Percentiles rank a stretch among this genome's conserved stretches.
These are phyloP conservation scores for Sylvilagus bachmani DNA, from an alignment of 2,113 vertebrate species.

Conservation along the genomic window DNA sequence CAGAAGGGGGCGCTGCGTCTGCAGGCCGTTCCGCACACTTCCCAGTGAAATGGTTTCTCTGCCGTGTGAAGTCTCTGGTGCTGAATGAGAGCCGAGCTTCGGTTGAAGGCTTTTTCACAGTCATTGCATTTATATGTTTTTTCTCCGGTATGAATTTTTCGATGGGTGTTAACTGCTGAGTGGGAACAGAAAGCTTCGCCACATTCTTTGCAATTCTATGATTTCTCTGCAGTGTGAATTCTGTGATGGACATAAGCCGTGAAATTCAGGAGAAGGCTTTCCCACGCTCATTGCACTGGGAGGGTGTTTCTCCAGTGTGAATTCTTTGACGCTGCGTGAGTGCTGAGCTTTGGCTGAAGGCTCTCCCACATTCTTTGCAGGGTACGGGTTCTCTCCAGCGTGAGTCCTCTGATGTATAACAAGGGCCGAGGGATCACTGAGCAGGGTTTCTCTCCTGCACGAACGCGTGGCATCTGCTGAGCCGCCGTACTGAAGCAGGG, in stretches of 20 bases:
- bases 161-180: conserved; percentile 82
- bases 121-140: conserved; percentile 83
- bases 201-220: conserved; percentile 83
- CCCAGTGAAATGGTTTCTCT: conserved; percentile 81
- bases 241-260: conserved; percentile 83
- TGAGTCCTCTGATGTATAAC: conserved; percentile 82
- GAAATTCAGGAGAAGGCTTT: conserved; percentile 85
- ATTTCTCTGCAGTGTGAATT: conserved; percentile 84
- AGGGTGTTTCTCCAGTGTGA: conserved; percentile 85
- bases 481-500: conserved; percentile 73
- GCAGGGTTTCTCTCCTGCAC: conserved; percentile 85
- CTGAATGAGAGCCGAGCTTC: conserved; percentile 81
- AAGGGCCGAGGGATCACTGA: conserved; percentile 83
- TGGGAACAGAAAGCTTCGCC: conserved; percentile 84
- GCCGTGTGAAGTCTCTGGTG: conserved; percentile 84
- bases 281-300: conserved; percentile 79
- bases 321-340: conserved; percentile 83
- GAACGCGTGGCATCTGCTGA: conserved; percentile 81
- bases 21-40: conserved; percentile 79
- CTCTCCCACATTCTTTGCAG: conserved; percentile 80
- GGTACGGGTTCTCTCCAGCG: conserved; percentile 81
- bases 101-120: conserved; percentile 84
- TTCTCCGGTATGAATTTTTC: conserved; percentile 82
- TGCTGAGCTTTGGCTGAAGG: conserved; percentile 79
- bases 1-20: conserved; percentile 78